phyloP scores from a whole-genome alignment of 2,888 invertebrate genomes.

The Sarcophaga rosellei region DNA sequence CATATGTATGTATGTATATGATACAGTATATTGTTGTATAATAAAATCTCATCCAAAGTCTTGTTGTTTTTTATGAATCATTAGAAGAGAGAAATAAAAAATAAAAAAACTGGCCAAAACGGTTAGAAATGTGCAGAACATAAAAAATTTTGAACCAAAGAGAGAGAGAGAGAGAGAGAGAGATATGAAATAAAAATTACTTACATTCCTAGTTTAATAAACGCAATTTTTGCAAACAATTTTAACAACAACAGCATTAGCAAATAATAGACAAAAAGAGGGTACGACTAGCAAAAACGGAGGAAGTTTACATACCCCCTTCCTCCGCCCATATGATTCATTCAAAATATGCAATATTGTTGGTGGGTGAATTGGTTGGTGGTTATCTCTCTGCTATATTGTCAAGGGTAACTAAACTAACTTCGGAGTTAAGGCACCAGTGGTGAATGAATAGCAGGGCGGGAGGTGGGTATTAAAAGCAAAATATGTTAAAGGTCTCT shows the following conservation, averaged over 20 bases:
- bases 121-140: neutral
- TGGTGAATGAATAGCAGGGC: neutral
- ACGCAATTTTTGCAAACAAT: slow-evolving; percentile 33
- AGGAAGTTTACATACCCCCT: too few relatives aligned
- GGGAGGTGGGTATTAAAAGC: neutral
- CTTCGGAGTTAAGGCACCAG: neutral
- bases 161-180: neutral
- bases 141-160: slow-evolving; percentile 52
- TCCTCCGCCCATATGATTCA: too few relatives aligned
- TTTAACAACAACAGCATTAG: neutral
- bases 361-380: slow-evolving; percentile 18
- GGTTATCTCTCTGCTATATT: slow-evolving; percentile 49
- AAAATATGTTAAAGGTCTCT: slow-evolving; percentile 32
- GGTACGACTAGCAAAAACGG: neutral
- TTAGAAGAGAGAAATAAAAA: neutral
- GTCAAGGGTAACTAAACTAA: slow-evolving; percentile 59
- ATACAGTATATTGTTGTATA: slow-evolving; percentile 23
- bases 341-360: neutral
- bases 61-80: slow-evolving; percentile 26
- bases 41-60: slow-evolving; percentile 12
- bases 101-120: neutral
- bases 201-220: slow-evolving; percentile 51
- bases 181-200: slow-evolving; percentile 41
- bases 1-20: neutral
- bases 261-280: neutral